Base-by-base conservation (phyloP, 1,140 invertebrate species). In the Pentalonia nigronervosa region DNA sequence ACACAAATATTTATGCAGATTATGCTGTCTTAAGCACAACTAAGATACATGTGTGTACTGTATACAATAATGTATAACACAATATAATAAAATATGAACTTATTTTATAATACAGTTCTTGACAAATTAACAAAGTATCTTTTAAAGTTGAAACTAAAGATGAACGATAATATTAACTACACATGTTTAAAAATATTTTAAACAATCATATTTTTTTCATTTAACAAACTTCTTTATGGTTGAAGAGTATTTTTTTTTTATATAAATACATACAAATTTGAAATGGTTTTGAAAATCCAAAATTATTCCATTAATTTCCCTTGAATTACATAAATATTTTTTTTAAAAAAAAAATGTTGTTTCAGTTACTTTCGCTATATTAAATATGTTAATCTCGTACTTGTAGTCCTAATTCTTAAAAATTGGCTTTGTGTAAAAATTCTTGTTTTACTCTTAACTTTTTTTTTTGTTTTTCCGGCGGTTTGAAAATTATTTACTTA, bases 1-100 rank as follows among this genome's bases (percentile, higher is more conserved):
- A n/a, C 60, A n/a, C 60, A 76, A 76, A 76, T 76, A 76, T n/a
- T 76, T 76, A 76, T n/a, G 60, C 11, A 76, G 60, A 76, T 76
- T 76, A 76, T 20, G n/a, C n/a, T 76, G n/a, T 76, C n/a, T 76
- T 76, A 76, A 0, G 17, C 30, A 76, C 17, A n/a, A 76, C 6
- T 76, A n/a, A n/a, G n/a, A 14, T 17, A 76, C 60, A 30, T 53
- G 21, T 20, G 21, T 7, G 0, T 53, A 53, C 21, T 53, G 21
- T 7, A 53, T 34, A 7, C 6, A n/a, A 67, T 67, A 67, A 67
- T 41, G 17, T 76, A 4, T 67, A 76, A n/a, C 14, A 76, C n/a
- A 76, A 76, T 76, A n/a, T n/a, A n/a, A n/a, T 76, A 76, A n/a
- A 76, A 76, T 76, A 4, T n/a, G 17, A 76, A n/a, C n/a, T 76